phyloP scores from a whole-genome alignment of 2,113 vertebrate genomes.

The Neopipo cinnamomea region DNA sequence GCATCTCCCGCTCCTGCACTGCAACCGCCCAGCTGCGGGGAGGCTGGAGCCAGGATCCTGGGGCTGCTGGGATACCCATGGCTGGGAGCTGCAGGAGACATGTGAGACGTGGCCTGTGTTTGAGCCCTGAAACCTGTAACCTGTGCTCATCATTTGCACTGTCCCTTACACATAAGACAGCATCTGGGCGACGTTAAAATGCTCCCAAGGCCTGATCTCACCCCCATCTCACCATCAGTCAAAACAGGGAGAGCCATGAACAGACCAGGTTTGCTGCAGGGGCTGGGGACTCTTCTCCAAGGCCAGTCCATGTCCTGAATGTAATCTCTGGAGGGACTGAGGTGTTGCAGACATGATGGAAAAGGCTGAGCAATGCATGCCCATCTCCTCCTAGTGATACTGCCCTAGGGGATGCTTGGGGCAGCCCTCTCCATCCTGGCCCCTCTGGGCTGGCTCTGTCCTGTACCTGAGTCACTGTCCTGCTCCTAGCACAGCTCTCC shows the following conservation, averaged over 20 bases:
- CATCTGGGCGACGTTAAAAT: neutral
- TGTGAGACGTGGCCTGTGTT: rapidly evolving
- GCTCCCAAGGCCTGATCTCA: neutral
- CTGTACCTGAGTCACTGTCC: neutral
- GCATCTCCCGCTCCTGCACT: neutral
- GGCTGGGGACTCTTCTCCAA: neutral
- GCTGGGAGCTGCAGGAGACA: neutral
- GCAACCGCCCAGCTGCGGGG: rapidly evolving
- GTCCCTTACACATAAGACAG: neutral
- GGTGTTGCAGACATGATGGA: neutral
- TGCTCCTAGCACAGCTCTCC: neutral
- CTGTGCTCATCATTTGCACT: neutral
- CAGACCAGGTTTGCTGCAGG: neutral
- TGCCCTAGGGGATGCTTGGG: neutral
- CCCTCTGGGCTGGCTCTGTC: neutral
- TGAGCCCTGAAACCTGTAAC: neutral
- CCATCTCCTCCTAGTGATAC: neutral
- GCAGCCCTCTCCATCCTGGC: neutral
- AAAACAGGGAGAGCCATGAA: neutral
- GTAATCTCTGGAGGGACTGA: neutral
- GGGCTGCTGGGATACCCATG: neutral
- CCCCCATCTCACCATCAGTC: rapidly evolving
- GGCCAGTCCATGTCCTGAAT: rapidly evolving
- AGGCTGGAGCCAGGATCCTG: neutral
- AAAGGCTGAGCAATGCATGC: neutral